Base-by-base conservation (phyloP, 2,113 vertebrate species). In the Otus sunia region DNA sequence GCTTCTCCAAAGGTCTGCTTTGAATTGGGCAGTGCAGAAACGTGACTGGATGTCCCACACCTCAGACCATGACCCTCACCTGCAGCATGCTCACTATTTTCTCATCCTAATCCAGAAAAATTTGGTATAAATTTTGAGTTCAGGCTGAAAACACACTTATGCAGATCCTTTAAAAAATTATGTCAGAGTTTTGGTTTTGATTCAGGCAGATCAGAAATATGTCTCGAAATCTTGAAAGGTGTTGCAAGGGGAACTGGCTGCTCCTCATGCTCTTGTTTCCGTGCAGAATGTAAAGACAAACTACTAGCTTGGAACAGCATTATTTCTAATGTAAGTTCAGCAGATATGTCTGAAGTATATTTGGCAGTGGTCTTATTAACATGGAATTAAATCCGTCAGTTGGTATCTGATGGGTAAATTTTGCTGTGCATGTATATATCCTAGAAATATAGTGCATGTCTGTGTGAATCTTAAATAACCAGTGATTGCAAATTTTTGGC, bases 391-490 rank as follows among this genome's bases (percentile, higher is more conserved):
- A 93, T 85, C 23, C 29, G 41, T 55, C 10, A 2, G 5, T 78
- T 91, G 21, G 3, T 77, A 30, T 68, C 43, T 79, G 41, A 50
- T 85, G 36, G 43, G 8, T 56, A 55, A 78, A 64, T 49, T 77
- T 88, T 75, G 34, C 12, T 72, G 26, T 71, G 45, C 9, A 2
- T 80, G 63, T 73, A 39, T 37, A 53, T 67, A 71, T 47, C 29
- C 41, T 77, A 43, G 77, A 71, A 90, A 75, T 39, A 58, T 2
- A 81, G 60, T 56, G 17, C 34, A 55, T 34, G 60, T n/a, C 47
- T 92, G 3, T 47, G 60, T 92, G 77, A 89, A 90, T 85, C 66
- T 91, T 92, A 92, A 94, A 71, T 87, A 86, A 74, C 21, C n/a
- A 75, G 43, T 7, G 12, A 91, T 0, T 62, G 67, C 67, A 91